Conservation (phyloP, 2,888 invertebrate species). For the Ferrisia virgata region DNA sequence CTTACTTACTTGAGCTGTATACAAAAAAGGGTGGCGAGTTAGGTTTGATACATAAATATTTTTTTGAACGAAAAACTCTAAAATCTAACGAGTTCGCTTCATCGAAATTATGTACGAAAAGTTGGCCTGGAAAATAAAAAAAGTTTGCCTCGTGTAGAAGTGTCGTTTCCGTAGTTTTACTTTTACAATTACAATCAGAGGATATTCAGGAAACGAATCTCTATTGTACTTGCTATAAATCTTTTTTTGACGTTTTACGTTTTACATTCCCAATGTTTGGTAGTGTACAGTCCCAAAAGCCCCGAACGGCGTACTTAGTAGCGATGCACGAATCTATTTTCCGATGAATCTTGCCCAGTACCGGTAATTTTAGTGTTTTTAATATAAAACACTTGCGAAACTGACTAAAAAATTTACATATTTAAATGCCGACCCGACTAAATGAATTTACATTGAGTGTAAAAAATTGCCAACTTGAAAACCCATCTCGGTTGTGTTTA, state of each 20-base stretch:
- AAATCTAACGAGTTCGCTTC: constrained; percentile 9
- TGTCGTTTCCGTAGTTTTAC: constrained; percentile 27
- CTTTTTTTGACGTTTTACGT: constrained; percentile 10
- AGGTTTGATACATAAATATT: background rate
- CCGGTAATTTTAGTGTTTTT: background rate
- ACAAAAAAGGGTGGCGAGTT: background rate
- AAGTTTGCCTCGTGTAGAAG: constrained; percentile 15
- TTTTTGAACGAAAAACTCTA: background rate
- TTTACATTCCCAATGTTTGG: background rate
- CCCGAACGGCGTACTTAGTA: constrained; percentile 20
- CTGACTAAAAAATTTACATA: constrained; percentile 27
- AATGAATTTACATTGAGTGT: background rate
- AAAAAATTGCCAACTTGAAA: constrained; percentile 6
- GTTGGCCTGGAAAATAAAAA: background rate
- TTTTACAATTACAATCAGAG: constrained; percentile 30
- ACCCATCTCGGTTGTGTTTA: background rate
- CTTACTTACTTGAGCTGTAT: too few relatives aligned
- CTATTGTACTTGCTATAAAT: constrained; percentile 15
- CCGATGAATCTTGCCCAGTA: constrained; percentile 3
- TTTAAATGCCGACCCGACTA: constrained; percentile 15
- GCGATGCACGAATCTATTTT: constrained; percentile 13
- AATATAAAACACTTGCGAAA: constrained; percentile 22
- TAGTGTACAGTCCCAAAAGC: background rate
- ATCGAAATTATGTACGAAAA: constrained; percentile 5
- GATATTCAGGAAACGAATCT: constrained; percentile 32